Evolutionary conservation across 2,888 invertebrate species (phyloP).

Genomic region (Phymatocera aterrima): DNA sequence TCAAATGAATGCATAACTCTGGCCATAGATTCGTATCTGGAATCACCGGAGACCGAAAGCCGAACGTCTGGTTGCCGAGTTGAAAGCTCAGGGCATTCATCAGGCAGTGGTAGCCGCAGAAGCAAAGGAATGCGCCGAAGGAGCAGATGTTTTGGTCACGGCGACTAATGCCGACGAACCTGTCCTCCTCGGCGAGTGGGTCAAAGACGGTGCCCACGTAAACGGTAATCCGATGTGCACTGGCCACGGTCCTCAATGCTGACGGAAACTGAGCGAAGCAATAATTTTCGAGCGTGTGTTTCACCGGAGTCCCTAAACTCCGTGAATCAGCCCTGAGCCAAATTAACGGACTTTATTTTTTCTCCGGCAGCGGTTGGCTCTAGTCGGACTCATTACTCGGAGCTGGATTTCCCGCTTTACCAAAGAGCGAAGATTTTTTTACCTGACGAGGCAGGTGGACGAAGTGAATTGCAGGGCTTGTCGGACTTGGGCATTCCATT

Average conservation of each 20-base stretch:
- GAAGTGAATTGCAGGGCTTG: constrained; percentile 76
- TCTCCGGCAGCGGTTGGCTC: constrained; percentile 78
- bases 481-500: constrained; percentile 75
- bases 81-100: constrained; percentile 60
- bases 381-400: constrained; percentile 75
- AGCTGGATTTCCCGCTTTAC: constrained; percentile 77
- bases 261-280: not conserved
- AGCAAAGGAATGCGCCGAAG: constrained; percentile 75
- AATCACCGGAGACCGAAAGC: constrained; percentile 75
- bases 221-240: constrained; percentile 75
- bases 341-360: constrained; percentile 2
- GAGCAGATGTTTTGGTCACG: constrained; percentile 81
- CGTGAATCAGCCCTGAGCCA: not conserved
- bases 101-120: constrained; percentile 58
- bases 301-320: not conserved
- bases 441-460: constrained; percentile 77
- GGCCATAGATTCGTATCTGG: constrained; percentile 79
- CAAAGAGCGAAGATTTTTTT: constrained; percentile 76
- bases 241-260: not conserved
- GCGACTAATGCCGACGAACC: constrained; percentile 77
- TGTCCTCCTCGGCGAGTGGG: constrained; percentile 76
- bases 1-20: no score
- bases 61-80: constrained; percentile 64
- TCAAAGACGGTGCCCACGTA: constrained; percentile 78
- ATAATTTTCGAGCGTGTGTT: not conserved